Evolutionary conservation across 2,113 vertebrate genomes (phyloP).

Genomic region (Hydropotes inermis): DNA sequence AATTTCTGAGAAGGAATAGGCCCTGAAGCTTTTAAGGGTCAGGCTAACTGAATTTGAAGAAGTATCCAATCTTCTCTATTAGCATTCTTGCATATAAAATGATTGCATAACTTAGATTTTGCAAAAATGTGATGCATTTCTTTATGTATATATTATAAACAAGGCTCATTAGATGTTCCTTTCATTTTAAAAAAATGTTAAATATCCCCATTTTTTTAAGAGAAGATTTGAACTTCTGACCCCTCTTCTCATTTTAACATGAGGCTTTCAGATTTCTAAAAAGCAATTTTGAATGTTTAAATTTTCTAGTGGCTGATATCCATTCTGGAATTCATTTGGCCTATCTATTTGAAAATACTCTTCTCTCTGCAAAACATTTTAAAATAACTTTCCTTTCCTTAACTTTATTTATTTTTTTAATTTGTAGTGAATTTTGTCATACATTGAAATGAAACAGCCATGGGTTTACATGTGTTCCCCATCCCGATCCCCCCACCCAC

Average conservation of each 20-base stretch:
- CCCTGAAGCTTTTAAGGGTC: background rate
- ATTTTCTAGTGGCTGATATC: constrained; percentile 26
- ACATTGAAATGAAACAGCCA: too few species aligned
- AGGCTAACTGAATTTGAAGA: constrained; percentile 18
- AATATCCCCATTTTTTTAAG: background rate
- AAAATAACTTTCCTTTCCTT: constrained; percentile 36
- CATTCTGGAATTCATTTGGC: constrained; percentile 37
- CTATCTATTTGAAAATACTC: constrained; percentile 28
- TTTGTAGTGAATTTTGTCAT: too few species aligned
- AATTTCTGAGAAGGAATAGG: background rate
- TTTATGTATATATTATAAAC: constrained; percentile 11
- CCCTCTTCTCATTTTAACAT: constrained; percentile 38
- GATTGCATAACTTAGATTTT: background rate
- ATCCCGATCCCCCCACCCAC: too few species aligned
- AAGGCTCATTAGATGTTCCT: constrained; percentile 4
- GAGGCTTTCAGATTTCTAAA: constrained; percentile 23
- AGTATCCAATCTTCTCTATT: background rate
- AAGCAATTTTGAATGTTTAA: constrained; percentile 5
- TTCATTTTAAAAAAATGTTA: background rate
- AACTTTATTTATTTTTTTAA: constrained; percentile 32
- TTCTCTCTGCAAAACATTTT: constrained; percentile 44
- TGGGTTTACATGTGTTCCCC: too few species aligned
- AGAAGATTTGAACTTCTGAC: constrained; percentile 37
- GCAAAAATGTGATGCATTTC: constrained; percentile 15
- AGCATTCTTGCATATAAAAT: constrained; percentile 10